These are phyloP conservation scores for Eciton burchellii DNA, from an alignment of 1,140 invertebrate genomes.

Conservation along the genomic window DNA sequence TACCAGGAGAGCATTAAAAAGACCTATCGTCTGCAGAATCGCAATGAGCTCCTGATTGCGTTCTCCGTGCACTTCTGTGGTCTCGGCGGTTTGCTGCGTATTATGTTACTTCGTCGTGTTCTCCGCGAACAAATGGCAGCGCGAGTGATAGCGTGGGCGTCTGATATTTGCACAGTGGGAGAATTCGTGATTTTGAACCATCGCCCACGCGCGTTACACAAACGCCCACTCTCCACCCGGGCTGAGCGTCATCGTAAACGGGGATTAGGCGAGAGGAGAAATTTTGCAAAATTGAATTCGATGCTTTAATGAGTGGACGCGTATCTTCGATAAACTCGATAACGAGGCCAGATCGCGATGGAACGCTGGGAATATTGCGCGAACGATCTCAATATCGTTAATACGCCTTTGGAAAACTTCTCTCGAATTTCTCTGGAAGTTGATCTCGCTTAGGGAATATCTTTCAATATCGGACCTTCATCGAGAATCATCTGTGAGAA, in stretches of 20 bases:
- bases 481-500: not conserved
- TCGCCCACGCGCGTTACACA: conserved; percentile 50
- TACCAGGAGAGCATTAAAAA: conserved; percentile 59
- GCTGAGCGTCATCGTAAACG: not conserved
- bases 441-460: not conserved
- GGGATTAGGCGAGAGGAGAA: not conserved
- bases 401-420: not conserved
- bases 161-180: conserved; percentile 54
- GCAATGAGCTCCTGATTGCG: not conserved
- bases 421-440: too few species aligned
- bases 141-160: conserved; percentile 53
- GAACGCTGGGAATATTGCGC: not conserved
- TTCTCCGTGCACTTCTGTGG: too few species aligned
- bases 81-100: too few species aligned
- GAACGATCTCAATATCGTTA: conserved; percentile 33
- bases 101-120: too few species aligned
- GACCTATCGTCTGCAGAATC: conserved; percentile 11
- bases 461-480: not conserved
- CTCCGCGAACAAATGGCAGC: not conserved
- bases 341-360: conserved; percentile 12
- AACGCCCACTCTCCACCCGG: conserved; percentile 40
- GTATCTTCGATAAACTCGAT: conserved; percentile 26
- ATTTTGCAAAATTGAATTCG: conserved; percentile 48
- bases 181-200: conserved; percentile 29
- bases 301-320: conserved; percentile 21